Base-by-base conservation (phyloP, 2,797 vertebrate genomes). In the Myripristis jacobus region DNA sequence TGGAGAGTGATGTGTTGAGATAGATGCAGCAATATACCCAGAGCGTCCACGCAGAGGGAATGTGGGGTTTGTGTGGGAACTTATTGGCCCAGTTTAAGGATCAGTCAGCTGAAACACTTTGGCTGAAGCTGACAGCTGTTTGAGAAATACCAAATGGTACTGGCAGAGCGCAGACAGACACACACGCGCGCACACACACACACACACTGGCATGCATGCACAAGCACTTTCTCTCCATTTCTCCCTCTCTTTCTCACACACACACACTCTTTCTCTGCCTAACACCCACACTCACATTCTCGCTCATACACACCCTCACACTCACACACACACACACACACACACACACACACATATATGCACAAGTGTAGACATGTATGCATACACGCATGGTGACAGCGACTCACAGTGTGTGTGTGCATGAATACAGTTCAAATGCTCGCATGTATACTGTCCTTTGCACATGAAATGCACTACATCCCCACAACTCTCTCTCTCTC, bases 51-150 rank as follows among this genome's bases (percentile, higher is more conserved):
- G 61, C 36, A 13, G 22, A 2, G 74, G 76, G 81, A 75, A 50
- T 21, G 47, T 67, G 67, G 60, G 71, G 43, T 73, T 77, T 81
- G 77, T 77, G 84, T 82, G 73, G 73, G 76, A 85, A 74, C 84
- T 77, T 88, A 87, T 88, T 86, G 88, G 89, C 86, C 73, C 86
- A 77, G 73, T 91, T 91, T 88, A 63, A 69, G 75, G 79, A 85
- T 87, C 88, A 87, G 80, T 92, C 89, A 89, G 75, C 83, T 85
- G 87, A 86, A 87, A 89, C 81, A 75, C 71, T 86, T 65, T 79
- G 82, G 79, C 77, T 66, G 73, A 81, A 82, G 79, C 81, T 88
- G 89, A 89, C 88, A 88, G 85, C 88, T 90, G 72, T 85, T 86
- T 84, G 75, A 81, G 74, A 68, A 75, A 83, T 66, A 67, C 80